These are phyloP conservation scores for Xenus cinereus DNA, from an alignment of 2,113 vertebrate genomes.

Conservation along the genomic window DNA sequence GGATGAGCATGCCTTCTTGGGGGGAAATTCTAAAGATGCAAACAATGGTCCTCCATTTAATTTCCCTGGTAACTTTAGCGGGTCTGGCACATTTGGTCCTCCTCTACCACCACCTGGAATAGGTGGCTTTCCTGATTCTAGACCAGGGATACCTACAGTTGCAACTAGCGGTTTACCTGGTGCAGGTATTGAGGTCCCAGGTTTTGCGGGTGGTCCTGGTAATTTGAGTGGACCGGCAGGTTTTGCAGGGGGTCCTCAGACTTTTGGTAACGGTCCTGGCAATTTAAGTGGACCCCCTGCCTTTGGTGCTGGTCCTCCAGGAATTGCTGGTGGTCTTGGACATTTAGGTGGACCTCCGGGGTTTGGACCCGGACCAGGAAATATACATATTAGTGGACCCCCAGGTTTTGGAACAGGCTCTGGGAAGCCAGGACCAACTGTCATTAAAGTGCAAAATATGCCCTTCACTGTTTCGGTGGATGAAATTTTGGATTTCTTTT, in stretches of 20 bases:
- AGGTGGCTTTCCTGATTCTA: conserved; percentile 84
- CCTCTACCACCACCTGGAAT: conserved; percentile 89
- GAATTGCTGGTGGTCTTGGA: conserved; percentile 77
- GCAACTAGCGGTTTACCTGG: conserved; percentile 84
- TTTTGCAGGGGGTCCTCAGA: conserved; percentile 83
- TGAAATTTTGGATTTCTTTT: conserved; percentile 99
- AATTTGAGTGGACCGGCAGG: conserved; percentile 78
- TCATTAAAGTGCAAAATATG: conserved; percentile 98
- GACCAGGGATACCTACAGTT: conserved; percentile 81
- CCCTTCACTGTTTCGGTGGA: conserved; percentile 97
- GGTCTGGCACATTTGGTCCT: conserved; percentile 87
- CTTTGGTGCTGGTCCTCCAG: conserved; percentile 84
- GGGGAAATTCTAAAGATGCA: conserved; percentile 84
- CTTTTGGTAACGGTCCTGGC: conserved; percentile 87
- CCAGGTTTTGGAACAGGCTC: conserved; percentile 82
- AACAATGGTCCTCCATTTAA: conserved; percentile 88
- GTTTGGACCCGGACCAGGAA: conserved; percentile 80
- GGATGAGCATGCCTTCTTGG: conserved; percentile 89
- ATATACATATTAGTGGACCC: conserved; percentile 80
- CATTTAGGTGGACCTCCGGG: conserved; percentile 78
- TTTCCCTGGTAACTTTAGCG: conserved; percentile 82
- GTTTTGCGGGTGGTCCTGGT: conserved; percentile 83
- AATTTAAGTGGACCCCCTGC: conserved; percentile 78
- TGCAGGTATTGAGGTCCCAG: conserved; percentile 85
- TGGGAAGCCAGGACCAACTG: conserved; percentile 87